A percentile compares a stretch with the other conserved stretches of the same genome.
Evolutionary conservation across 2,888 invertebrate species (phyloP).

Genomic region (Acanthosepion lycidas): DNA sequence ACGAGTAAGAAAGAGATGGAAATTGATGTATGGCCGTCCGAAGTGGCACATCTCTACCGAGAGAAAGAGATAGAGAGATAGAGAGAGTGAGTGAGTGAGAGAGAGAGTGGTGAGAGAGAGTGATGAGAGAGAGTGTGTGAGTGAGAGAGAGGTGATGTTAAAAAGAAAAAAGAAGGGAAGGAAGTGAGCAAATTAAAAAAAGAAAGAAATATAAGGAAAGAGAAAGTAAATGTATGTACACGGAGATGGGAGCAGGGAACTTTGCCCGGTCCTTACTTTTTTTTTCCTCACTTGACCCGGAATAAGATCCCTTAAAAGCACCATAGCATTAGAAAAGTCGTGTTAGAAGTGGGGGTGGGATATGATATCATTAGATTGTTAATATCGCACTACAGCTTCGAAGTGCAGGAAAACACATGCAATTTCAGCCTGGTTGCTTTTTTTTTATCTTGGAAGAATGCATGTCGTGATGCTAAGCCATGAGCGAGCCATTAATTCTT

Average conservation of each 20-base stretch:
- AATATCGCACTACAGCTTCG: neutral
- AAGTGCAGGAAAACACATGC: neutral
- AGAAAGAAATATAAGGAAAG: neutral
- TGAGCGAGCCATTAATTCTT: neutral
- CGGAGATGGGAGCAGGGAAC: neutral
- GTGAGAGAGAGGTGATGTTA: neutral
- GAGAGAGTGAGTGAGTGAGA: neutral
- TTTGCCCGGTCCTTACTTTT: neutral
- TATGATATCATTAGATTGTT: neutral
- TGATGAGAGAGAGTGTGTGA: neutral
- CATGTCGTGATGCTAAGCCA: neutral
- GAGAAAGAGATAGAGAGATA: neutral
- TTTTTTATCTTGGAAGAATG: neutral
- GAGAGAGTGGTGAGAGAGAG: neutral
- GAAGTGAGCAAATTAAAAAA: neutral
- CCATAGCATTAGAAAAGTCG: neutral
- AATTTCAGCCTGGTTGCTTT: neutral
- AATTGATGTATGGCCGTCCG: slow-evolving; percentile 16
- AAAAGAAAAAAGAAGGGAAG: neutral
- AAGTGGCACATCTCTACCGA: neutral
- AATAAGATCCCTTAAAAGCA: neutral
- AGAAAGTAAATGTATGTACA: neutral
- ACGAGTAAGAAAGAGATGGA: neutral
- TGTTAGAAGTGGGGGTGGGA: neutral
- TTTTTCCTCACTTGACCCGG: neutral